Evolutionary conservation across 1,140 invertebrate species (phyloP), one percentile per base, ranked within the genome.

Genomic region (Halictus rubicundus): DNA sequence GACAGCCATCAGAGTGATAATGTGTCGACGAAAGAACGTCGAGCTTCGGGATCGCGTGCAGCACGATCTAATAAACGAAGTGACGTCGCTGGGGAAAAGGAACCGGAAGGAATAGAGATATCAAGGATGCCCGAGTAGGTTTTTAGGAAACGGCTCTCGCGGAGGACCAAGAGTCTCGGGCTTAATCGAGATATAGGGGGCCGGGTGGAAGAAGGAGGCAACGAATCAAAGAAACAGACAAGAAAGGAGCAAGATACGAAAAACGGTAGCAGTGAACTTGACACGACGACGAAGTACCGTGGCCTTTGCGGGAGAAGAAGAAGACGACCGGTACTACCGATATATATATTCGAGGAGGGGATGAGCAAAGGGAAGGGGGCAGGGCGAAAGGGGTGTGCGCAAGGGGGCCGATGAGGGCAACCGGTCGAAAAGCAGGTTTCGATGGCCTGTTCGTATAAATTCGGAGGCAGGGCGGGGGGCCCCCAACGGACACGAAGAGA

Each of bases 401-500:
- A 52, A n/a, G 61, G 65, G 71, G 60, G 80, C 70, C 49, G 83
- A 80, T 65, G 72, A 82, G 77, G 76, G 76, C 72, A 83, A 86
- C 84, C 83, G 83, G 84, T 85, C 80, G 72, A 72, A 80, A 72
- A 85, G 83, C 84, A 85, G 72, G 83, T 85, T 85, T 86, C 80
- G 68, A 64, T 66, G 75, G 75, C 71, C 83, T 79, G 68, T 74
- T 61, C 49, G 81, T 79, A 68, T 69, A 86, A 74, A 77, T 85
- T 85, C 80, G 46, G 78, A 70, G 59, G 27, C 21, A n/a, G n/a
- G 68, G 54, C 60, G 42, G 52, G 70, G 42, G 59, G 39, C 72
- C 57, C 59, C 70, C 71, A 69, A 78, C 61, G 60, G 82, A 82
- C 69, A 79, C 72, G 78, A 61, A 72, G 68, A 64, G 83, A 72